phyloP scores from a whole-genome alignment of 2,113 vertebrate genomes.

The Serilophus lunatus region DNA sequence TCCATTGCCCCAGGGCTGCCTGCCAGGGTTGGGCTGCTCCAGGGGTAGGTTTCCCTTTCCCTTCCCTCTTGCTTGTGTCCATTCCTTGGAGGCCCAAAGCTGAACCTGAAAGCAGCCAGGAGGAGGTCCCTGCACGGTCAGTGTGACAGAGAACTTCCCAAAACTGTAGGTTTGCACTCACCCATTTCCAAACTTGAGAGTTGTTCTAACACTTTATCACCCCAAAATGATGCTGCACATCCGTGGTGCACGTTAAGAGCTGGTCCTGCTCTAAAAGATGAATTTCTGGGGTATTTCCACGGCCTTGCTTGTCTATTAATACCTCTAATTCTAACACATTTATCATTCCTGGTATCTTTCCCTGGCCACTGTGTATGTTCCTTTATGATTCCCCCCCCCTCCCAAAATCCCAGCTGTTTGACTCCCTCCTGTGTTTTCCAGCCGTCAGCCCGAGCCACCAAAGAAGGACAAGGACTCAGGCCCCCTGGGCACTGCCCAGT shows the following conservation, averaged over 20 bases:
- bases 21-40: neutral
- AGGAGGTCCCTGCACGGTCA: neutral
- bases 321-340: fast-evolving
- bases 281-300: neutral
- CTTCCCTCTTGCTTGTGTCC: neutral
- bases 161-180: no score
- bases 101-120: neutral
- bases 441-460: slow-evolving; percentile 76
- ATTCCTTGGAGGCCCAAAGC: neutral
- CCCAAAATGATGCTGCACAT: neutral
- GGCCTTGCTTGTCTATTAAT: fast-evolving
- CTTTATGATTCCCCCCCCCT: neutral
- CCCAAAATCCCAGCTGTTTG: neutral
- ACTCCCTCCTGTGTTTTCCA: neutral
- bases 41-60: neutral
- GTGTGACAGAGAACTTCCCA: fast-evolving
- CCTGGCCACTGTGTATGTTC: fast-evolving
- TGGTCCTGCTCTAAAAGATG: neutral
- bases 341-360: fast-evolving
- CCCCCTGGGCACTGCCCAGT: slow-evolving; percentile 30
- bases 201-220: fast-evolving
- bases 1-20: neutral
- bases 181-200: neutral
- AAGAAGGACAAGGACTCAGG: slow-evolving; percentile 84
- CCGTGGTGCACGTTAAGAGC: neutral